Base-by-base conservation (phyloP, 2,888 invertebrate species). In the Fragum sueziense region DNA sequence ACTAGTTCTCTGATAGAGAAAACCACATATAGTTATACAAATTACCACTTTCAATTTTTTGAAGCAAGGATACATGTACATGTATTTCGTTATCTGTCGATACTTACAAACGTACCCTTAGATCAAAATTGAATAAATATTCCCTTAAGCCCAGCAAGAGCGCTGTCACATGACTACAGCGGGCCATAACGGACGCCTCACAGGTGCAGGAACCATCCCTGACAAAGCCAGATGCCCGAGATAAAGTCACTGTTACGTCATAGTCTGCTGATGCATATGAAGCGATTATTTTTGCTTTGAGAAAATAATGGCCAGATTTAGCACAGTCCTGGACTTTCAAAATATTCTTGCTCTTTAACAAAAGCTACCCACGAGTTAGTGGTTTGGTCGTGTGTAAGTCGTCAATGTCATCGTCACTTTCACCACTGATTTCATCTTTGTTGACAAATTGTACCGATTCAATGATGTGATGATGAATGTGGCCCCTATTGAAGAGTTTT, bases 401-500 rank as follows among this genome's bases (percentile, higher is more conserved):
- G 6, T 52, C 52, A 52, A 52, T n/a, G n/a, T 52, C 52, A n/a
- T n/a, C n/a, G 22, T 68, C 74, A 47, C 74, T 74, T 31, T 81
- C 57, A 57, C 70, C 67, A 11, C 7, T 37, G 9, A 70, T 61
- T 9, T 76, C 70, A 52, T 52, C 52, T n/a, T n/a, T 9, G 54
- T 73, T 59, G 3, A 74, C n/a, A 70, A 76, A 74, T 61, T 76
- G 76, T 17, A 77, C 67, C 0, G 80, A 80, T 51, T 80, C 77
- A 22, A 80, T 71, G 51, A 80, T 70, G 59, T 80, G 70, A 37
- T 80, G 80, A 59, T 80, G 80, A 33, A 80, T 80, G 22, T 80
- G 77, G 1, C 77, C 74, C 31, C n/a, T 41, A 29, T 74, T 74
- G 41, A 74, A 74, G 29, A 29, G 67, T 59, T 59, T 57, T 59